phyloP scores from a whole-genome alignment of 1,140 invertebrate genomes.

The Trichomalopsis sarcophagae region DNA sequence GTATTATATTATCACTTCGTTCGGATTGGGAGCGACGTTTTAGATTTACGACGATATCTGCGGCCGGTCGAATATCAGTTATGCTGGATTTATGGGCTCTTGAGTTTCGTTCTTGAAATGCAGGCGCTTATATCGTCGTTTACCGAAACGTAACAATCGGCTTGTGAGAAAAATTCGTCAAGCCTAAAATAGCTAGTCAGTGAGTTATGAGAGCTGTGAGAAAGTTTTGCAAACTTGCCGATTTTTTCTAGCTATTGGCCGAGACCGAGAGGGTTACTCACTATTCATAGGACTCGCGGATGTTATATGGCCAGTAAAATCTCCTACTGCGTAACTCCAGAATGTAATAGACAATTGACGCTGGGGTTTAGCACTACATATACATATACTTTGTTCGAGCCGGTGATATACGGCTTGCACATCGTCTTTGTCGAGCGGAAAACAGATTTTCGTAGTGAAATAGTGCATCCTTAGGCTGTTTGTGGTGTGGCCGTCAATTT shows the following conservation, averaged over 20 bases:
- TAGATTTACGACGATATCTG: not conserved
- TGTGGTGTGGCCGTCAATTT: not conserved
- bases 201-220: not conserved
- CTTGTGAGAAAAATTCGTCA: not conserved
- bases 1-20: not conserved
- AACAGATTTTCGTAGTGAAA: not conserved
- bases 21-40: not conserved
- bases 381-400: not conserved
- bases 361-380: not conserved
- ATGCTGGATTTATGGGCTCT: not conserved
- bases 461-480: not conserved
- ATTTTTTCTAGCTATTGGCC: not conserved
- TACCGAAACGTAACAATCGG: not conserved
- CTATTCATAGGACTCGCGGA: not conserved
- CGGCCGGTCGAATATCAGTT: not conserved
- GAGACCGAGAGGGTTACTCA: not conserved
- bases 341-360: not conserved
- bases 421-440: not conserved
- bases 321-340: not conserved
- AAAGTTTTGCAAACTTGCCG: not conserved
- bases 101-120: not conserved
- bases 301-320: not conserved
- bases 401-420: not conserved
- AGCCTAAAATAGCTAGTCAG: too few relatives aligned
- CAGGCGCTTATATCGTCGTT: not conserved